These are phyloP conservation scores for Falco berigora DNA, from an alignment of 2,797 vertebrate species.

Conservation along the genomic window DNA sequence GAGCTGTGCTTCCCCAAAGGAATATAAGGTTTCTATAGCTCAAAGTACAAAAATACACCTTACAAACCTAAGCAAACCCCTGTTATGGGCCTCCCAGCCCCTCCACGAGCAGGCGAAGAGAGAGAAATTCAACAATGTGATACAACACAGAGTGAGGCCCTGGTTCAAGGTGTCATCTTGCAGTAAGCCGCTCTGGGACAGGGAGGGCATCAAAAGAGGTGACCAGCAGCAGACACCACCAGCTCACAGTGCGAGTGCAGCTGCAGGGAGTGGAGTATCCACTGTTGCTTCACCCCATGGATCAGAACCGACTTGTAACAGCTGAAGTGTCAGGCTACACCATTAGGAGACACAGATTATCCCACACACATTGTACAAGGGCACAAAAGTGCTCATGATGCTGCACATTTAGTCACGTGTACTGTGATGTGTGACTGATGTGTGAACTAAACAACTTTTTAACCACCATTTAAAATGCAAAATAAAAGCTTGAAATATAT, in stretches of 20 bases:
- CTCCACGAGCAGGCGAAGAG: neutral
- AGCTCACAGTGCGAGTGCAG: neutral
- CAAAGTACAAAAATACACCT: neutral
- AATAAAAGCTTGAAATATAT: neutral
- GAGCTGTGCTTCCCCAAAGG: neutral
- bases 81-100: neutral
- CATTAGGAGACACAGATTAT: neutral
- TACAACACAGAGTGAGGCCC: neutral
- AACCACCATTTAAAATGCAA: neutral
- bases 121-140: neutral
- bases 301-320: neutral
- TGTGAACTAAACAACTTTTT: neutral
- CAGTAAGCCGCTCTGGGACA: neutral
- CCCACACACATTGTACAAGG: neutral
- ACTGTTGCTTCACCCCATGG: neutral
- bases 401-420: neutral
- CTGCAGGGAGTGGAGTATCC: neutral
- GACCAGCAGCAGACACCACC: neutral
- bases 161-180: neutral
- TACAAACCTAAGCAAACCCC: neutral
- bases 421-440: neutral
- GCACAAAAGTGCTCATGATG: neutral
- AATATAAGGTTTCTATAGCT: neutral
- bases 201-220: neutral
- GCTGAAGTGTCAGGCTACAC: neutral